A percentile compares a stretch with the other conserved stretches of the same genome.
phyloP scores from a whole-genome alignment of 37 sponge, comb jelly and placozoan genomes.

The Eunapius fragilis region DNA sequence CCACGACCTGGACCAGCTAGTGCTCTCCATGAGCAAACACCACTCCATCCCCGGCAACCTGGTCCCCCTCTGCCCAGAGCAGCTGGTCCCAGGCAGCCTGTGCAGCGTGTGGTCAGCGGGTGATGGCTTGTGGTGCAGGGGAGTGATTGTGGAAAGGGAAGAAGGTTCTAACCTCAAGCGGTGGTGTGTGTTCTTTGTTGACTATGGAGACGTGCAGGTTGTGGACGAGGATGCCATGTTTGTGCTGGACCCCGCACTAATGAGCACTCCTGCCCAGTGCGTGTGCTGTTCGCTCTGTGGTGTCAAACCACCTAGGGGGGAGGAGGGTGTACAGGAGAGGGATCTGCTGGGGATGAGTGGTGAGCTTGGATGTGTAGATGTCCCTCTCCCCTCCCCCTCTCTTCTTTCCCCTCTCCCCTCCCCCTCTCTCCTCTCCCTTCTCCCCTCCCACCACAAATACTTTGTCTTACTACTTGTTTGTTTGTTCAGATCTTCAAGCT shows the following conservation, averaged over 20 bases:
- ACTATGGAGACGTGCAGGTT: constrained; percentile 15
- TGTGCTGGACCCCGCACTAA: not conserved
- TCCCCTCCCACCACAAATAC: too few relatives aligned
- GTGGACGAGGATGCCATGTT: not conserved
- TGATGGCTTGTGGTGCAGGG: constrained; percentile 20
- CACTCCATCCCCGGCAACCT: not conserved
- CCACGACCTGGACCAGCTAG: not conserved
- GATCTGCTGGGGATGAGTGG: not conserved
- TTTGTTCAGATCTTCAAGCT: not conserved
- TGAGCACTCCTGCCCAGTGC: constrained; percentile 7
- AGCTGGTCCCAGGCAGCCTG: not conserved
- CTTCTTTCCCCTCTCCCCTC: too few relatives aligned
- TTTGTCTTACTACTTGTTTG: not conserved
- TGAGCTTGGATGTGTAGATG: too few relatives aligned
- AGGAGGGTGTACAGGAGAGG: not conserved
- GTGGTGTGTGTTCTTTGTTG: not conserved
- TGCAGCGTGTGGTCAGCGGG: constrained; percentile 10
- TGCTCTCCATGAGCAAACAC: not conserved
- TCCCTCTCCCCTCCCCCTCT: too few relatives aligned
- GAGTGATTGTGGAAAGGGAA: not conserved
- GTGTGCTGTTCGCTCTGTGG: constrained; percentile 18
- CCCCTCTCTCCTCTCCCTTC: too few relatives aligned
- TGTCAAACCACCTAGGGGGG: not conserved
- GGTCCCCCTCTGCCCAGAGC: not conserved
- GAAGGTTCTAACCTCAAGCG: not conserved